A percentile compares a stretch with the other conserved stretches of the same genome.
phyloP scores from a whole-genome alignment of 2,888 invertebrate species.

The Colostygia pectinataria region DNA sequence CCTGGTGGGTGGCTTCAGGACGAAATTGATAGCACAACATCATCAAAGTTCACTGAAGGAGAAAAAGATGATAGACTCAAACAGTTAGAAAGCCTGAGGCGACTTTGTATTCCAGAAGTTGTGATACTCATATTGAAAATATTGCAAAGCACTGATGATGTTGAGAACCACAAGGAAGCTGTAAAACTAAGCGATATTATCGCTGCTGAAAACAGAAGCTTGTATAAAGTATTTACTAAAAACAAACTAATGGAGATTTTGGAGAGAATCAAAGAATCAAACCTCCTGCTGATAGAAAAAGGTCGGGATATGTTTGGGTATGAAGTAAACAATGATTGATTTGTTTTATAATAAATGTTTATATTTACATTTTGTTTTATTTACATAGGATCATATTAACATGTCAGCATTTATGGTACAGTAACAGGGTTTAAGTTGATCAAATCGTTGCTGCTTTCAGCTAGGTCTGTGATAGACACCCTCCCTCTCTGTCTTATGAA shows the following conservation, averaged over 20 bases:
- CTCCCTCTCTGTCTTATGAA: slow-evolving; percentile 97
- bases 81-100: slow-evolving; percentile 89
- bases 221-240: slow-evolving; percentile 92
- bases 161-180: slow-evolving; percentile 87
- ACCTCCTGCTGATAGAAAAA: slow-evolving; percentile 88
- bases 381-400: slow-evolving; percentile 35
- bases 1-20: slow-evolving; percentile 96
- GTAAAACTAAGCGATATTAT: slow-evolving; percentile 90
- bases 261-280: slow-evolving; percentile 90
- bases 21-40: slow-evolving; percentile 79
- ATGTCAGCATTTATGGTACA: slow-evolving; percentile 42
- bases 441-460: slow-evolving; percentile 95
- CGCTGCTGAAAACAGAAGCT: slow-evolving; percentile 88
- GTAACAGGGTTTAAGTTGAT: slow-evolving; percentile 89
- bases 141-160: slow-evolving; percentile 88
- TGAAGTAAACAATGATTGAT: slow-evolving; percentile 64
- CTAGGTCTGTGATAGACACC: slow-evolving; percentile 96
- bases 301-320: slow-evolving; percentile 93
- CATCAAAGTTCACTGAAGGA: slow-evolving; percentile 68
- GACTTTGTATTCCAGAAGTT: slow-evolving; percentile 93
- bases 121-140: slow-evolving; percentile 90
- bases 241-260: slow-evolving; percentile 90
- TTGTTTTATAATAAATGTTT: slow-evolving; percentile 55
- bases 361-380: slow-evolving; percentile 48
- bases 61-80: slow-evolving; percentile 82